Conservation (phyloP, 2,888 invertebrate species). For the Philereme transversata region DNA sequence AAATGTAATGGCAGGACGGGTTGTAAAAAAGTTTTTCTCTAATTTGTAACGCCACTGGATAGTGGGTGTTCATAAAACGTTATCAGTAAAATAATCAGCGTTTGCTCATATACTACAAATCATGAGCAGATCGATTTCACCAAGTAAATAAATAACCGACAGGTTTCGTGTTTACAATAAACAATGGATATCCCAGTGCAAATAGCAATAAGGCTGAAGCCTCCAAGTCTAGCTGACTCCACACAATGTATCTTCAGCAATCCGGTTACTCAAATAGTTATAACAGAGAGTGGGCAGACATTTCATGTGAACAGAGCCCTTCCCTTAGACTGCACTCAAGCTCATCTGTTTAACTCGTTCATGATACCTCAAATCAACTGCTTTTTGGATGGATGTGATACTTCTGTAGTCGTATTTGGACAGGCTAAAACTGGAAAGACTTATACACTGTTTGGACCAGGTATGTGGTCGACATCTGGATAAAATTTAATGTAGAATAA, state of each 20-base stretch:
- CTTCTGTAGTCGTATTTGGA: constrained; percentile 88
- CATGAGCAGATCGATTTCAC: not conserved
- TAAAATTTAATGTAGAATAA: too few relatives aligned
- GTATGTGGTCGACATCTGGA: constrained; percentile 54
- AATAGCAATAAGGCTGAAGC: constrained; percentile 87
- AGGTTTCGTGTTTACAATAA: constrained; percentile 9
- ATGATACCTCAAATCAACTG: constrained; percentile 87
- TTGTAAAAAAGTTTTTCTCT: too few relatives aligned
- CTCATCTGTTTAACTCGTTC: constrained; percentile 85
- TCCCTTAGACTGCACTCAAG: constrained; percentile 86
- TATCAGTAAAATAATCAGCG: too few relatives aligned
- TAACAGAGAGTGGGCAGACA: constrained; percentile 84
- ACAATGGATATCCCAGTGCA: constrained; percentile 89
- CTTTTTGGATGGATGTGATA: constrained; percentile 89
- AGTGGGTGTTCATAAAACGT: too few relatives aligned
- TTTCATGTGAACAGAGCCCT: constrained; percentile 80
- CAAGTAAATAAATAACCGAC: not conserved
- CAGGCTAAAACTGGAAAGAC: constrained; percentile 88
- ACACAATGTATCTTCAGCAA: constrained; percentile 85
- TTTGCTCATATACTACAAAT: not conserved
- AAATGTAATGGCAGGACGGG: too few relatives aligned
- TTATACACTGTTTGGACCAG: constrained; percentile 89
- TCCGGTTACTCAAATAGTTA: constrained; percentile 83
- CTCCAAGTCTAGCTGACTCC: constrained; percentile 82
- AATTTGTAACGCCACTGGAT: too few relatives aligned